phyloP scores from a whole-genome alignment of 2,888 invertebrate species.

The Piscicola geometra region DNA sequence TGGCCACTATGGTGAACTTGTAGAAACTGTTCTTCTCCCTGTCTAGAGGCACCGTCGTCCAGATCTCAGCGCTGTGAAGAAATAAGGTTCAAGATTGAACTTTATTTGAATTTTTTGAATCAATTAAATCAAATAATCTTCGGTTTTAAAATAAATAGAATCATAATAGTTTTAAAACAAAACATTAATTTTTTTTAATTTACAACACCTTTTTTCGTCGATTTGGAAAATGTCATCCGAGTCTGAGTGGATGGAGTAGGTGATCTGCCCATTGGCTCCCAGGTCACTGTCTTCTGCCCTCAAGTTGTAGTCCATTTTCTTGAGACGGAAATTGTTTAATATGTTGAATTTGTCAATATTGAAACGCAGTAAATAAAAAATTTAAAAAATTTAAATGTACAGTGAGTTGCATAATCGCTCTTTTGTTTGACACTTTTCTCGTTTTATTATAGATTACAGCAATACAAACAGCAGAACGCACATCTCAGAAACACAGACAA shows the following conservation, averaged over 20 bases:
- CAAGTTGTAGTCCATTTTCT: not conserved
- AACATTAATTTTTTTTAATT: not conserved
- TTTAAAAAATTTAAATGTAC: too few species aligned
- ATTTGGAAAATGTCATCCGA: constrained; percentile 32
- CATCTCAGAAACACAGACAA: not conserved
- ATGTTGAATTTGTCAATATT: too few species aligned
- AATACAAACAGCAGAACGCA: not conserved
- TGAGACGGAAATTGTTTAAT: too few species aligned
- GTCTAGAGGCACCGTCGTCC: constrained; percentile 34
- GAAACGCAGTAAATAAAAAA: too few species aligned
- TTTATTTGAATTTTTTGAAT: not conserved
- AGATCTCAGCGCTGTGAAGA: constrained; percentile 26
- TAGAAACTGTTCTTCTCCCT: constrained; percentile 32
- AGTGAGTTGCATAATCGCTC: not conserved
- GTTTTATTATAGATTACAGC: not conserved
- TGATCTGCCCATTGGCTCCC: constrained; percentile 26
- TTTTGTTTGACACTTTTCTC: not conserved
- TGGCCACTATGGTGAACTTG: constrained; percentile 32
- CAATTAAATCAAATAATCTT: too few species aligned
- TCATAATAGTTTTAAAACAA: too few species aligned
- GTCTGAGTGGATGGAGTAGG: constrained; percentile 24
- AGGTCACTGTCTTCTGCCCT: constrained; percentile 19
- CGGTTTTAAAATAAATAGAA: too few species aligned
- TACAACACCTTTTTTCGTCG: constrained; percentile 35
- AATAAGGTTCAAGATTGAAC: too few species aligned